phyloP scores from a whole-genome alignment of 2,113 vertebrate genomes.

The Oreochromis spilurus region DNA sequence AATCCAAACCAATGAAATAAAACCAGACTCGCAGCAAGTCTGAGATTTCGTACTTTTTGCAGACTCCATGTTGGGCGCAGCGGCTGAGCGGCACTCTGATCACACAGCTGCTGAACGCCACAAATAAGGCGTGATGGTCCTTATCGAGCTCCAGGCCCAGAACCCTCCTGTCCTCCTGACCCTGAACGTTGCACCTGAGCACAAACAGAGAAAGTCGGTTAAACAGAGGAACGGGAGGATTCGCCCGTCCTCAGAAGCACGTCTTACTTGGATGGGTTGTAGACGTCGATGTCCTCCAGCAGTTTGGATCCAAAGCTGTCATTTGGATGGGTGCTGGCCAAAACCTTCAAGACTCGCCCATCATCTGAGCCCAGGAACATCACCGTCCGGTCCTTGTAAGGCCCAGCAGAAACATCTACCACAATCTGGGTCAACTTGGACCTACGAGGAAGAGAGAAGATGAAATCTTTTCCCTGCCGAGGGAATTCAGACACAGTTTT shows the following conservation, averaged over 20 bases:
- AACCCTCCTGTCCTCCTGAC: slow-evolving; percentile 69
- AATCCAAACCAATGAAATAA: background rate
- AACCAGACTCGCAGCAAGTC: background rate
- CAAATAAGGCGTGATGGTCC: slow-evolving; percentile 78
- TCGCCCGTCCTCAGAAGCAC: background rate
- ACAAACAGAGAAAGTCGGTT: background rate
- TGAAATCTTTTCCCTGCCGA: background rate
- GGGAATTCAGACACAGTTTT: background rate
- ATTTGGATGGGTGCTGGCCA: slow-evolving; percentile 58
- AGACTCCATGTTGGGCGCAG: slow-evolving; percentile 70
- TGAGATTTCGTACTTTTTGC: slow-evolving; percentile 69
- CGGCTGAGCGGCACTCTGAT: slow-evolving; percentile 80
- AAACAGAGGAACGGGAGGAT: background rate
- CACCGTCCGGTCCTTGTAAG: slow-evolving; percentile 74
- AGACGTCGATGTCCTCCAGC: slow-evolving; percentile 84
- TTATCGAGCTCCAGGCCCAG: slow-evolving; percentile 80
- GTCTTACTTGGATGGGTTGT: slow-evolving; percentile 66
- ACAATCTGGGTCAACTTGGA: slow-evolving; percentile 81
- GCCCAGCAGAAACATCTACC: slow-evolving; percentile 79
- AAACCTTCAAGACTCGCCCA: slow-evolving; percentile 82
- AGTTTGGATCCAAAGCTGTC: slow-evolving; percentile 58
- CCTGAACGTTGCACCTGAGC: slow-evolving; percentile 76
- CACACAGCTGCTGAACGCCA: slow-evolving; percentile 82
- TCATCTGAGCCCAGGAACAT: slow-evolving; percentile 87
- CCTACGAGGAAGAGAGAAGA: slow-evolving; percentile 46